Evolutionary conservation across 92 coral and sea anemone genomes (phyloP).

Genomic region (Hydrozoanthus gracilis): DNA sequence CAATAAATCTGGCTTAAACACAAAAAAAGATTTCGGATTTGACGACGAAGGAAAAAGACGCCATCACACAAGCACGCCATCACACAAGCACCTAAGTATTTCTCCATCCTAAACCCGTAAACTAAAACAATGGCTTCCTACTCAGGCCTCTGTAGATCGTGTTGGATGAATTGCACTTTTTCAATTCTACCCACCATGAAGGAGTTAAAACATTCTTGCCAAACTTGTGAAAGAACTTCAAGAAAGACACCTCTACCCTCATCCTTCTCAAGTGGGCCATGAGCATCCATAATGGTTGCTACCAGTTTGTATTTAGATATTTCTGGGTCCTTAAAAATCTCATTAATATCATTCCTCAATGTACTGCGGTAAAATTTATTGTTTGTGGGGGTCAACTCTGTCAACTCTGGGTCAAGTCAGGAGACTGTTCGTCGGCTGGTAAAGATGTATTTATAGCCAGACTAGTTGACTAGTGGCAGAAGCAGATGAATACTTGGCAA

Average conservation of each 20-base stretch:
- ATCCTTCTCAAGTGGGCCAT: slow-evolving; percentile 31
- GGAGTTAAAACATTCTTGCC: slow-evolving; percentile 49
- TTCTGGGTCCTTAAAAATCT: slow-evolving; percentile 27
- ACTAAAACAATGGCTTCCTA: slow-evolving; percentile 52
- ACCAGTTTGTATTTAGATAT: slow-evolving; percentile 19
- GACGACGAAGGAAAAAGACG: too few relatives aligned
- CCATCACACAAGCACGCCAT: too few relatives aligned
- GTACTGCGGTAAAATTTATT: too few relatives aligned
- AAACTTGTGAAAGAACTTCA: slow-evolving; percentile 40
- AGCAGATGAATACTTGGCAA: background rate
- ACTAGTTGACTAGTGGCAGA: slow-evolving; percentile 6
- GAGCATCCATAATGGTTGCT: slow-evolving; percentile 17
- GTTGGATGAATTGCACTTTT: slow-evolving; percentile 44
- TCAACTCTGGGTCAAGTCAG: too few relatives aligned
- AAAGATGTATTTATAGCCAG: background rate
- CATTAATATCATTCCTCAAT: slow-evolving; percentile 12
- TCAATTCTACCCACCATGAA: slow-evolving; percentile 39
- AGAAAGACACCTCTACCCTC: slow-evolving; percentile 44
- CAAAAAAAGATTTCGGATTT: too few relatives aligned
- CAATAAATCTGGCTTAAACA: too few relatives aligned
- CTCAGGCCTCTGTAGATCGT: slow-evolving; percentile 52
- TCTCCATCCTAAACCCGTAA: slow-evolving; percentile 22
- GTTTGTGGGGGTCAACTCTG: too few relatives aligned
- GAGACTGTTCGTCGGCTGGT: background rate
- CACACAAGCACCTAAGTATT: too few relatives aligned